Evolutionary conservation across 2,797 vertebrate species (phyloP).

Genomic region (Tarsius wallacei): DNA sequence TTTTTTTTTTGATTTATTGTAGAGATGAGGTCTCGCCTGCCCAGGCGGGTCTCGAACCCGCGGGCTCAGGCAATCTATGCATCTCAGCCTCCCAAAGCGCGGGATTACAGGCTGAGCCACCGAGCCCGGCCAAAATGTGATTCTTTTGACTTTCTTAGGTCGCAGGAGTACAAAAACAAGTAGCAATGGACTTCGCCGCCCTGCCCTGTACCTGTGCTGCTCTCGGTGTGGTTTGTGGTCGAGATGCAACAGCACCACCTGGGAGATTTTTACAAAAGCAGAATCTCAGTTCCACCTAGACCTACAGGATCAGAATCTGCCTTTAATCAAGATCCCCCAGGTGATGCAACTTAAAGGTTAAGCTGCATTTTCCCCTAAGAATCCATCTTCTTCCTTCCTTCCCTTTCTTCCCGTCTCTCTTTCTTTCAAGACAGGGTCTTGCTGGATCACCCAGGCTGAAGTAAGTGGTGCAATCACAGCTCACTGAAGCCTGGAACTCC

Average conservation of each 20-base stretch:
- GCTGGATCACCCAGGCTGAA: too few relatives aligned
- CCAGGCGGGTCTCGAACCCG: background rate
- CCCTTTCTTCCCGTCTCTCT: too few relatives aligned
- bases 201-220: background rate
- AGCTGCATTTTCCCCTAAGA: background rate
- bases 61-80: background rate
- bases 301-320: background rate
- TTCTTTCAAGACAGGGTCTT: too few relatives aligned
- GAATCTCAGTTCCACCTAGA: background rate
- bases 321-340: background rate
- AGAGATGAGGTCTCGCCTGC: background rate
- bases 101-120: background rate
- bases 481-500: too few relatives aligned
- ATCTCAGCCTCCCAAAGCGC: background rate
- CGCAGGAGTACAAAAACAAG: background rate
- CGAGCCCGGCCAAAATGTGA: background rate
- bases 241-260: too few relatives aligned
- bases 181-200: rapidly evolving
- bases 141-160: background rate
- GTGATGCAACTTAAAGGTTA: background rate
- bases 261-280: background rate
- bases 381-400: too few relatives aligned
- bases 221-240: rapidly evolving
- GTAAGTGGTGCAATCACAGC: too few relatives aligned
- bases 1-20: too few relatives aligned